These are phyloP conservation scores for Eulemur macaco DNA, from an alignment of 2,113 vertebrate species.

Conservation along the genomic window DNA sequence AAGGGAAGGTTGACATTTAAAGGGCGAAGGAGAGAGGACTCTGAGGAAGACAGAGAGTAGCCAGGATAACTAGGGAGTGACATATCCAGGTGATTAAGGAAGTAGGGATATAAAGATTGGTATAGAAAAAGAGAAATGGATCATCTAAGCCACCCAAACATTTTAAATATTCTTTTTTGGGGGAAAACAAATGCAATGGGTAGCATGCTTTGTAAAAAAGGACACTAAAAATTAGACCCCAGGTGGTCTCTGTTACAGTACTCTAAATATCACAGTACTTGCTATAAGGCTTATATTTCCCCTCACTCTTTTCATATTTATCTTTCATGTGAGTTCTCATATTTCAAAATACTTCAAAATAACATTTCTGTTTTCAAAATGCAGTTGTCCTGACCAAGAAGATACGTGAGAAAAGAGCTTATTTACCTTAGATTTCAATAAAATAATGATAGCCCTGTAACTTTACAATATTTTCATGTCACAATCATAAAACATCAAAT, in stretches of 20 bases:
- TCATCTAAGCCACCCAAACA: neutral
- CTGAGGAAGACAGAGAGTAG: neutral
- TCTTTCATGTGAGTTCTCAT: neutral
- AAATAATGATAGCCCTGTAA: slow-evolving; percentile 58
- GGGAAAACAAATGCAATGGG: neutral
- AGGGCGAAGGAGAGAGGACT: neutral
- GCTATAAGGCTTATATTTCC: neutral
- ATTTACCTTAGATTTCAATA: slow-evolving; percentile 63
- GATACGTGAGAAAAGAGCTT: neutral
- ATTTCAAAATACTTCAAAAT: slow-evolving; percentile 48
- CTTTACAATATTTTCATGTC: slow-evolving; percentile 37
- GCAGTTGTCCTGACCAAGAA: slow-evolving; percentile 46
- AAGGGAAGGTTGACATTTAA: neutral
- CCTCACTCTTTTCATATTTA: slow-evolving; percentile 11
- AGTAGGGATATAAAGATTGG: neutral
- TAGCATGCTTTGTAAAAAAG: neutral
- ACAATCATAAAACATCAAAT: slow-evolving; percentile 58
- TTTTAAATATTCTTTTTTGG: neutral
- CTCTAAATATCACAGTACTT: neutral
- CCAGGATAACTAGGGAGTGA: neutral
- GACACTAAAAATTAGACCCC: neutral
- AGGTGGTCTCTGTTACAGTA: neutral
- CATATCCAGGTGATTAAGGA: neutral
- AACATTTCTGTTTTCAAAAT: slow-evolving; percentile 38
- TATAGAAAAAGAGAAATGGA: neutral